Evolutionary conservation across 2,113 vertebrate genomes (phyloP), one percentile per base, ranked within the genome.

Genomic region (Nycticryphes semicollaris): DNA sequence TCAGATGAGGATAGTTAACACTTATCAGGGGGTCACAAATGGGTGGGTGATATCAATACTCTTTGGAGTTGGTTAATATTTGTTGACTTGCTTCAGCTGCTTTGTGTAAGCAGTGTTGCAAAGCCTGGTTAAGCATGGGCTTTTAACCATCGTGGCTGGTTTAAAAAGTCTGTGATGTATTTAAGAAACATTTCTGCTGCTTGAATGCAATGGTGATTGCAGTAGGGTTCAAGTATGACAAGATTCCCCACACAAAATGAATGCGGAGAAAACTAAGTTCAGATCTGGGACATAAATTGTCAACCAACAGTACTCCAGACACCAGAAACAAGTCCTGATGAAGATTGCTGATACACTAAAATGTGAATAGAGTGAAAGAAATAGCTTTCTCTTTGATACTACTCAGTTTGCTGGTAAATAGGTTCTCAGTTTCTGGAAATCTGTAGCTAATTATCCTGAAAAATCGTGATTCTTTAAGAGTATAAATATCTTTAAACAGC

Each of bases 401-500:
- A n/a, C 68, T 75, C 33, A 84, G 56, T 82, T 90, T 86, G 27
- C 56, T 69, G 35, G 51, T 88, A 94, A 96, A 70, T 6, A 43
- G 2, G n/a, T 74, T 47, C 19, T 80, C 75, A 67, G 23, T 89
- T 90, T 88, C 88, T 93, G 41, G 51, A 86, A 94, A 70, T 74
- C 43, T 68, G 56, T 20, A 86, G 33, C 33, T 84, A 94, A 90
- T 93, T 88, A 93, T 51, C 47, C 41, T 87, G 92, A 70, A 95
- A 96, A 90, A 85, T 86, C 23, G 14, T 23, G 30, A 56, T 77
- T 85, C 51, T 84, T 74, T 72, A 78, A 81, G 39, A 90, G 60
- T 45, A 85, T 87, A 94, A 93, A 84, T 92, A 86, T 81, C 30
- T 94, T 86, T 81, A 89, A 95, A 92, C 33, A 92, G 60, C 22